These are phyloP conservation scores for Dichetophora obliterata DNA, from an alignment of 2,888 invertebrate species.

Conservation along the genomic window DNA sequence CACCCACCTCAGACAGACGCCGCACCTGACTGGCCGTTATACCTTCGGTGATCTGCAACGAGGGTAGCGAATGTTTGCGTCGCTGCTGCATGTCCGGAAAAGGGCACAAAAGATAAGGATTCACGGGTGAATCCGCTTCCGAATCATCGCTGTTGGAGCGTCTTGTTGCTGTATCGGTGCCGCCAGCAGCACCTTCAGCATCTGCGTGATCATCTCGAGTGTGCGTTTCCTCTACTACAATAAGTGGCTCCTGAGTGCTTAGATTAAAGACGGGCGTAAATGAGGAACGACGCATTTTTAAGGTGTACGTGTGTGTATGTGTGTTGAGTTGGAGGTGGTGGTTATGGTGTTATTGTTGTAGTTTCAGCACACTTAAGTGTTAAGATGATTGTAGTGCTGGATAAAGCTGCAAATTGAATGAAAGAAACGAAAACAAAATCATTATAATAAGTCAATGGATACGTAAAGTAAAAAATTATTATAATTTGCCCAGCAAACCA, in stretches of 20 bases:
- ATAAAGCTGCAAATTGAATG: not conserved
- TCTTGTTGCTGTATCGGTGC: conserved; percentile 65
- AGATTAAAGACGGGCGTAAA: conserved; percentile 74
- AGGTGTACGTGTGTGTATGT: conserved; percentile 31
- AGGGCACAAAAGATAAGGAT: conserved; percentile 85
- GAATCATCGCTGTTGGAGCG: conserved; percentile 72
- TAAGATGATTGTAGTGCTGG: not conserved
- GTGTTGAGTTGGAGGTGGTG: conserved; percentile 13
- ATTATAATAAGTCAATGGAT: too few relatives aligned
- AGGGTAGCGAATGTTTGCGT: conserved; percentile 86
- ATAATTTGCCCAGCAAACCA: too few relatives aligned
- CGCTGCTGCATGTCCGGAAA: conserved; percentile 81
- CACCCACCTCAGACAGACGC: conserved; percentile 83
- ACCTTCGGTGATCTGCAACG: conserved; percentile 85
- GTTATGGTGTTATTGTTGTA: not conserved
- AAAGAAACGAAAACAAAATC: too few relatives aligned
- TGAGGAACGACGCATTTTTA: conserved; percentile 78
- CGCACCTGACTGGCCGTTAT: conserved; percentile 90
- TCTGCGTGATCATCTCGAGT: conserved; percentile 78
- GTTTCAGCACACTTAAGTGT: not conserved
- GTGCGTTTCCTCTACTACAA: conserved; percentile 85
- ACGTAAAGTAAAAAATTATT: too few relatives aligned
- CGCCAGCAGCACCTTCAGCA: conserved; percentile 73
- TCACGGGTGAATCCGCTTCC: conserved; percentile 83
- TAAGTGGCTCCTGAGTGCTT: conserved; percentile 79